Base-by-base conservation (phyloP, 1,140 invertebrate genomes). In the Pararge aegeria region DNA sequence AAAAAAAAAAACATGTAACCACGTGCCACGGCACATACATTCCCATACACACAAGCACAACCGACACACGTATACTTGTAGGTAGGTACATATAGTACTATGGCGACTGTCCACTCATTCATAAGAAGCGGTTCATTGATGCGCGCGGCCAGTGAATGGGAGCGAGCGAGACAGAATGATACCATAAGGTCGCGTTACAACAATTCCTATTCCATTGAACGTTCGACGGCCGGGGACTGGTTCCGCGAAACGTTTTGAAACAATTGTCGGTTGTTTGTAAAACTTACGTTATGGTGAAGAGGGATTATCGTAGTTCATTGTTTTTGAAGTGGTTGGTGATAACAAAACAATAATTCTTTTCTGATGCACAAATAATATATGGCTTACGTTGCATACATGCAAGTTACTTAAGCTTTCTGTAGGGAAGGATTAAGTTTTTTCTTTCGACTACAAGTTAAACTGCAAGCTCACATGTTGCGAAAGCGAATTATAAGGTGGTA, bases 81-180 rank as follows among this genome's bases (percentile, higher is more conserved):
- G 64, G 80, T 80, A 88, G 64, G 80, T 80, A 88, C 79, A 70
- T 80, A 86, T 88, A 86, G 80, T 88, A 87, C 76, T 77, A 78
- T 76, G 75, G 68, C 70, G 73, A 80, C 77, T 80, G 79, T 81
- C 81, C 83, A 83, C 83, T 87, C 83, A 89, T 89, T 89, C 86
- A 89, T 89, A 86, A 89, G 83, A 83, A 87, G 77, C 83, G 70
- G 78, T 85, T 84, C 86, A 87, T 87, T 89, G 71, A 89, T 85
- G 81, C 76, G 73, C 73, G 73, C 69, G 68, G 69, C 63, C 69
- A 48, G 70, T 89, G 86, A 89, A 89, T 89, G 86, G 86, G 86
- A 84, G 86, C 76, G 83, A 89, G 68, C 55, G 86, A 78, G 86
- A 87, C 56, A 54, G 72, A 63, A 54, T n/a, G 42, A 46, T 5